phyloP scores from a whole-genome alignment of 2,888 invertebrate species.

The Hyles lineata region DNA sequence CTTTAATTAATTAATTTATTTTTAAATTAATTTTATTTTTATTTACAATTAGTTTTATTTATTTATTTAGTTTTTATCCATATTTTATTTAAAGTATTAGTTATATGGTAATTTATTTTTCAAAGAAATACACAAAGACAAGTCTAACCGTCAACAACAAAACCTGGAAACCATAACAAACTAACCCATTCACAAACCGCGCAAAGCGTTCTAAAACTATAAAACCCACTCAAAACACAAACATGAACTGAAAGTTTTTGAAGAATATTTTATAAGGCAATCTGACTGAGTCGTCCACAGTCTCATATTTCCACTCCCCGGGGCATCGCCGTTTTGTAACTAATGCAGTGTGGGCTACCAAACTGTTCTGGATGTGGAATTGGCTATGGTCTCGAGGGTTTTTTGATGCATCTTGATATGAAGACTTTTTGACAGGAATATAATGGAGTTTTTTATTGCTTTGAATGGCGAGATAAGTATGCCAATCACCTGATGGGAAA shows the following conservation, averaged over 20 bases:
- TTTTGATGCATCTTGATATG: neutral
- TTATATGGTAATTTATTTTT: too few species aligned
- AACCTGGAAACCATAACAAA: neutral
- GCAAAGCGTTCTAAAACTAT: neutral
- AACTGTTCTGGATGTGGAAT: conserved; percentile 32
- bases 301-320: conserved; percentile 20
- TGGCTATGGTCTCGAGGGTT: conserved; percentile 25
- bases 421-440: neutral
- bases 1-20: too few species aligned
- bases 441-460: too few species aligned
- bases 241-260: conserved; percentile 4
- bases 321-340: conserved; percentile 12
- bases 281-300: conserved; percentile 3
- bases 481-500: too few species aligned
- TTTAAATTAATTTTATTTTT: too few species aligned
- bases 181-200: neutral
- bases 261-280: conserved; percentile 23
- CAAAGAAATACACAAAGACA: too few species aligned
- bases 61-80: too few species aligned
- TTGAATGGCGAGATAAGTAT: too few species aligned
- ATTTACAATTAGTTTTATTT: too few species aligned
- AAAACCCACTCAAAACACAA: conserved; percentile 8
- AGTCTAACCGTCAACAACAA: neutral
- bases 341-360: conserved; percentile 24
- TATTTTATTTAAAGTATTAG: too few species aligned